Evolutionary conservation across 2,797 vertebrate species (phyloP), one percentile per base, ranked within the genome.

Genomic region (Pelochelys cantorii): DNA sequence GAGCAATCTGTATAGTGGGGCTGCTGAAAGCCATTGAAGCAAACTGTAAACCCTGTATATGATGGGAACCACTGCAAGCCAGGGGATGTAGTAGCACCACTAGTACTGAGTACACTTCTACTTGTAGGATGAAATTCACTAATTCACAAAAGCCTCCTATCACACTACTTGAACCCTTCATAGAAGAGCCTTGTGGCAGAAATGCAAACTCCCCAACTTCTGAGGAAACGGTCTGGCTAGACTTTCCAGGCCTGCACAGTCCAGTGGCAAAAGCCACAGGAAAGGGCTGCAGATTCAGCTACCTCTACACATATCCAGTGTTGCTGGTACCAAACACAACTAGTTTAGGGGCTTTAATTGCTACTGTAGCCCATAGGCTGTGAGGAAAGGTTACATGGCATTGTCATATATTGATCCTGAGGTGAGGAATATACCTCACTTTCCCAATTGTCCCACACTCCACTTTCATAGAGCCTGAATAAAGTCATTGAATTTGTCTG

Each of bases 241-340:
- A 48, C 37, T 75, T 25, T 42, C 37, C 48, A 27, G 10, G 4
- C 34, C 34, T 74, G 25, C 71, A 42, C 8, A 75, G 71, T 75
- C 23, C 71, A 75, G 22, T 7, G 34, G 34, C 37, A 14, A 74
- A 42, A 74, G 22, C 37, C 23, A 25, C 37, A 74, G 23, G 11
- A 23, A 18, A 11, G 71, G 37, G 22, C 5, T 75, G 25, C 11
- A 83, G 37, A 12, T 42, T 81, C 79, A 42, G 8, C 79, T 65
- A 52, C n/a, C 20, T 13, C 78, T 11, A 48, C 0, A 0, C 0
- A 0, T 0, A 0, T 12, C 0, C 0, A 37, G 13, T 25, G 11
- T 2, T 1, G 22, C 42, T 1, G 0, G 37, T 53, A 91, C 13
- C 0, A 9, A 55, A 42, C 0, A 0, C 14, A 18, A 29, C 5